Evolutionary conservation across 1,140 invertebrate genomes (phyloP).

Genomic region (Druon quercuslanigerum): DNA sequence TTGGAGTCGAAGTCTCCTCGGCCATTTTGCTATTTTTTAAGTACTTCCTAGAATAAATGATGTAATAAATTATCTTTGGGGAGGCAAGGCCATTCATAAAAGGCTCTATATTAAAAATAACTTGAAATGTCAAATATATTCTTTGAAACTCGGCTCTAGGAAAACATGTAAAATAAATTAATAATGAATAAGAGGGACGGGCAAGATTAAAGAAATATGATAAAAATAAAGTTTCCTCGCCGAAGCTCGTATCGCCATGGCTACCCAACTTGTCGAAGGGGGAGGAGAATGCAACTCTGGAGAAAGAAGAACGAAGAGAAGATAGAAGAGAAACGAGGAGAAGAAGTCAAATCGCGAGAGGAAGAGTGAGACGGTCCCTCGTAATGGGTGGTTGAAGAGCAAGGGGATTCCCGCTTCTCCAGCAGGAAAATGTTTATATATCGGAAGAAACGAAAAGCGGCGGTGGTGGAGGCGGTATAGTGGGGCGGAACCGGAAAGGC

Average conservation of each 20-base stretch:
- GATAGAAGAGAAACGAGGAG: not conserved
- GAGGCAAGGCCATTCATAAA: too few relatives aligned
- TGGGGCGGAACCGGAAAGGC: conserved; percentile 8
- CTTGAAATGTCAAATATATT: too few relatives aligned
- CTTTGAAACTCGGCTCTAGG: not conserved
- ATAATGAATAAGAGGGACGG: conserved; percentile 33
- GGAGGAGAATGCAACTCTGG: conserved; percentile 37
- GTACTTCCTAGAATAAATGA: too few relatives aligned
- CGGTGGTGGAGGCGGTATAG: conserved; percentile 26
- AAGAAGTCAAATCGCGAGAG: not conserved
- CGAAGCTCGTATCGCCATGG: conserved; percentile 52
- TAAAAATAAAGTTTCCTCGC: conserved; percentile 48
- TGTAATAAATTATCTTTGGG: too few relatives aligned
- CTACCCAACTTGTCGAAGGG: conserved; percentile 46
- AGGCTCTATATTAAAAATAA: too few relatives aligned
- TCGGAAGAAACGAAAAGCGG: conserved; percentile 58
- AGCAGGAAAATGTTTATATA: conserved; percentile 61
- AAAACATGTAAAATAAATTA: conserved; percentile 20
- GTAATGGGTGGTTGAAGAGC: conserved; percentile 38
- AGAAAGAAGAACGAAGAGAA: conserved; percentile 28
- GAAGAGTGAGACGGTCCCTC: not conserved
- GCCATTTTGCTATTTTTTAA: too few relatives aligned
- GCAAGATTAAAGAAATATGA: conserved; percentile 43
- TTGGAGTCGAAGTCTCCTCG: too few relatives aligned
- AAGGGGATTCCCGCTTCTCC: conserved; percentile 41